These are phyloP conservation scores for Piprites chloris DNA, from an alignment of 2,113 vertebrate species.

Conservation along the genomic window DNA sequence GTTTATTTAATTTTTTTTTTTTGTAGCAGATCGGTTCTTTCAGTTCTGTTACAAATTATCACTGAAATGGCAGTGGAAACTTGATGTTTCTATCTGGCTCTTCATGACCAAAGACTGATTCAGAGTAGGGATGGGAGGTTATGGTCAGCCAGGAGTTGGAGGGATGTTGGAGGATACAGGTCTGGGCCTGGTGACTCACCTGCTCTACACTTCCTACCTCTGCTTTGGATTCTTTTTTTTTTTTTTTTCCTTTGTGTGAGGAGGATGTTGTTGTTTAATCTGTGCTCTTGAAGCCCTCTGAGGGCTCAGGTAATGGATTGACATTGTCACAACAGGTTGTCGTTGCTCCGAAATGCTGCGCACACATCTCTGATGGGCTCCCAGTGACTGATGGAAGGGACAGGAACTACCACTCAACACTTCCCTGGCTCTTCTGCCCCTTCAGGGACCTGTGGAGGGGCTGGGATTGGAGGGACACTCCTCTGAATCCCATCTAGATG, in stretches of 20 bases:
- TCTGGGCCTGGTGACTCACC: background rate
- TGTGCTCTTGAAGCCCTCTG: background rate
- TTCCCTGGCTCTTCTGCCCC: background rate
- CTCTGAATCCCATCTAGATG: background rate
- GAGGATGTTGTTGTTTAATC: background rate
- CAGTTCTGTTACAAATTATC: slow-evolving; percentile 51
- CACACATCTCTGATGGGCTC: background rate
- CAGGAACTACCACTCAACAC: background rate
- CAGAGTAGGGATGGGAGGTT: background rate
- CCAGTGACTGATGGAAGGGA: background rate
- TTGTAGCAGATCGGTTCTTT: slow-evolving; percentile 1
- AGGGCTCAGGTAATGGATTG: background rate
- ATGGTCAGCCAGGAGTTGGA: background rate
- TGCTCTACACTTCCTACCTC: background rate
- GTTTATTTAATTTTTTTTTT: background rate
- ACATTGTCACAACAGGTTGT: background rate
- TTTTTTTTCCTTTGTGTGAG: too few species aligned
- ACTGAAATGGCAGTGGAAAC: background rate
- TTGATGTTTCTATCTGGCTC: background rate
- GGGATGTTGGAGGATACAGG: background rate
- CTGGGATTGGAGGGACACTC: background rate
- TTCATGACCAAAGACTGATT: background rate
- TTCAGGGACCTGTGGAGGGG: background rate
- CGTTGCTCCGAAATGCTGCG: background rate
- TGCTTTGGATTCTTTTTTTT: background rate